These are phyloP conservation scores for Drosophila demipolita DNA, from an alignment of 2,888 invertebrate species.

Conservation along the genomic window DNA sequence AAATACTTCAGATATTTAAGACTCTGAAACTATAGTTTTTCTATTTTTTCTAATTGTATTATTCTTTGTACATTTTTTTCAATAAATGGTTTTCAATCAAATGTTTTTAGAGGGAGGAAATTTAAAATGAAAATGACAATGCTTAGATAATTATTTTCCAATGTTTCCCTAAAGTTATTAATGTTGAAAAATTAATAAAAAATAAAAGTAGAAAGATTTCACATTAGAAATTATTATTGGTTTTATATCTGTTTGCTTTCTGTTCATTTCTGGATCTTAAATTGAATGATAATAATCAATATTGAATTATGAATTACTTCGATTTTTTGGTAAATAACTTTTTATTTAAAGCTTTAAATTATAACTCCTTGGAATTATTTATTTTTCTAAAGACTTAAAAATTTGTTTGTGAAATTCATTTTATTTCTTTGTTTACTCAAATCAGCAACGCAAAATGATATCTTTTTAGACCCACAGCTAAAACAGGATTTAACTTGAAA, in stretches of 20 bases:
- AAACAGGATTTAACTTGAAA: slow-evolving; percentile 3
- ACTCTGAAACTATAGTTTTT: neutral
- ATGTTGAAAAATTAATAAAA: neutral
- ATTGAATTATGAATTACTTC: neutral
- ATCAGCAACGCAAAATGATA: neutral
- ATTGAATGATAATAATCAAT: neutral
- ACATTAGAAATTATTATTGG: neutral
- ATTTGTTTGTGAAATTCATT: neutral
- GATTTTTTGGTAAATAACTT: neutral
- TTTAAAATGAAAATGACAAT: neutral
- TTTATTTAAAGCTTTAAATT: neutral
- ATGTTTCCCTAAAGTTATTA: neutral
- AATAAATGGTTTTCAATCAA: neutral
- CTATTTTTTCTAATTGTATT: neutral
- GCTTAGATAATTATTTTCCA: neutral
- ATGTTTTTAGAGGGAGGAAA: no score
- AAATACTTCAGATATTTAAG: neutral
- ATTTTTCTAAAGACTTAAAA: neutral
- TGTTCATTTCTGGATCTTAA: neutral
- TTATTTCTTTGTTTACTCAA: neutral
- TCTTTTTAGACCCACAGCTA: neutral
- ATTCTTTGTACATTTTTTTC: neutral
- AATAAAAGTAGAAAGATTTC: neutral
- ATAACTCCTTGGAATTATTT: neutral
- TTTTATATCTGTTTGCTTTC: neutral